Evolutionary conservation across 23 tunicate species (phyloP).

Genomic region (Trididemnum clinides): DNA sequence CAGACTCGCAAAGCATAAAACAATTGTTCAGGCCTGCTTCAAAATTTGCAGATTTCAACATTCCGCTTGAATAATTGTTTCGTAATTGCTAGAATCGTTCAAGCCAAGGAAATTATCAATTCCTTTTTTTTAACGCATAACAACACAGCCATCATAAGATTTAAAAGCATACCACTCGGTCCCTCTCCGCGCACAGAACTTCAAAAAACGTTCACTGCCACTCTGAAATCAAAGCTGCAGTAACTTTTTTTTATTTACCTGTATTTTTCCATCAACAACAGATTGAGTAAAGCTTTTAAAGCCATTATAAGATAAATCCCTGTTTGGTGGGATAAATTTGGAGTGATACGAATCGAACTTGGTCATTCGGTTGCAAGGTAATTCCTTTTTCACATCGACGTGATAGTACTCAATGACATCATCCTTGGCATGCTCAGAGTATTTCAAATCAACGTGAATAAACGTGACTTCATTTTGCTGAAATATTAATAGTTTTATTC

Average conservation of each 20-base stretch:
- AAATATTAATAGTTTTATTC: no score
- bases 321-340: conserved; percentile 47
- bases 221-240: not conserved
- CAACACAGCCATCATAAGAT: no score
- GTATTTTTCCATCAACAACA: conserved; percentile 60
- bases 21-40: no score
- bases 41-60: no score
- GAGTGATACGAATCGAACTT: conserved; percentile 65
- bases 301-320: conserved; percentile 51
- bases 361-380: conserved; percentile 87
- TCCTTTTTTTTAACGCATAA: no score
- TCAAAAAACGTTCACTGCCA: no score
- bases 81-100: no score
- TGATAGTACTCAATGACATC: conserved; percentile 51
- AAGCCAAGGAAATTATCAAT: no score
- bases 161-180: no score
- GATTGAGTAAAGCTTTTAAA: conserved; percentile 62
- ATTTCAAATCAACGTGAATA: conserved; percentile 65
- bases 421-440: not conserved
- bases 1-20: no score
- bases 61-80: no score
- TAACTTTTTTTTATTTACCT: conserved; percentile 54
- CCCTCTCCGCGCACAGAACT: no score
- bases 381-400: conserved; percentile 71
- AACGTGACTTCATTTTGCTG: conserved; percentile 75